Percentiles rank a stretch among this genome's conserved stretches.
Evolutionary conservation across 2,113 vertebrate genomes (phyloP).

Genomic region (Nothocercus nigrocapillus): DNA sequence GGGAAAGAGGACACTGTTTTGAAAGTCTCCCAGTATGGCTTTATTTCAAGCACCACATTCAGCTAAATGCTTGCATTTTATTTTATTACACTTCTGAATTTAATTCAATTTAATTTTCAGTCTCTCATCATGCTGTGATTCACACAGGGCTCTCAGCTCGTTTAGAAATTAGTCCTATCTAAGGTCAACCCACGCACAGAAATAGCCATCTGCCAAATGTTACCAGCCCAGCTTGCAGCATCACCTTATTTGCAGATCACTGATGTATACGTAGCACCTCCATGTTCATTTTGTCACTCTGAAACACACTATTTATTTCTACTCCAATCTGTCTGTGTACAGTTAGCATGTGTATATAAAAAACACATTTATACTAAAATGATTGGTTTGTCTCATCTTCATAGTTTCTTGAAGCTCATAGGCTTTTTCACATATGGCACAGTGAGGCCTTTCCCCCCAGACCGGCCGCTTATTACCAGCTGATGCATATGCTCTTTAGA

Average conservation of each 20-base stretch:
- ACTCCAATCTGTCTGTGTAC: background rate
- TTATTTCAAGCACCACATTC: background rate
- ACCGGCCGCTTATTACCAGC: background rate
- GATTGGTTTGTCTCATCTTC: background rate
- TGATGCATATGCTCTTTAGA: background rate
- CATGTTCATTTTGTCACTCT: background rate
- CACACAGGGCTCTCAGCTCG: background rate
- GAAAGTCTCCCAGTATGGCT: background rate
- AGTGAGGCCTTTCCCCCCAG: background rate
- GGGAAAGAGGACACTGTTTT: background rate
- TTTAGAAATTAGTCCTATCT: background rate
- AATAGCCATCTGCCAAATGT: background rate
- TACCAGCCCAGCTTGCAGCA: background rate
- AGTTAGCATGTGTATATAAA: background rate
- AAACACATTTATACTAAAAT: fast-evolving
- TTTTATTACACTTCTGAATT: background rate
- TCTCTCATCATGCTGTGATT: background rate
- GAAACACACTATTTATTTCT: background rate
- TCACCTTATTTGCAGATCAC: background rate
- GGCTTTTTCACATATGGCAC: background rate
- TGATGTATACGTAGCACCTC: background rate
- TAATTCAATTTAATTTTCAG: background rate
- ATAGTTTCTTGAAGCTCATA: background rate
- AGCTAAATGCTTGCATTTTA: background rate
- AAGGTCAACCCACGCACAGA: background rate